Base-by-base conservation (phyloP, 2,888 invertebrate species). In the Tupiocoris notatus region DNA sequence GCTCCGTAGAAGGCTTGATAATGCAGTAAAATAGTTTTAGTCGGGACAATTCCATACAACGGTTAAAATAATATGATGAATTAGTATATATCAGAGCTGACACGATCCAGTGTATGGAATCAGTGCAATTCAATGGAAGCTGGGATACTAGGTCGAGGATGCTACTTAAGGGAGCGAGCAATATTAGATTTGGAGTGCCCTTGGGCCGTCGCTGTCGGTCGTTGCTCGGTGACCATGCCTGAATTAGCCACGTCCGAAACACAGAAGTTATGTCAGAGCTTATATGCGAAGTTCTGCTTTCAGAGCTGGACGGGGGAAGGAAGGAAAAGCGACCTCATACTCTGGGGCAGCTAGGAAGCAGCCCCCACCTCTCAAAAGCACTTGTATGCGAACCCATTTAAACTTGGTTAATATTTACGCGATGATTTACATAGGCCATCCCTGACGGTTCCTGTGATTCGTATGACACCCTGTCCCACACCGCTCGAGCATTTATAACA, bases 351-450 rank as follows among this genome's bases (percentile, higher is more conserved):
- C 39, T 39, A 39, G 39, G 12, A 12, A 12, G 39, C 39, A 39
- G 12, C 39, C 12, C 39, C 39, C 39, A 12, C 6, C 39, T 2
- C 1, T 17, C 25, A 12, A 17, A 3, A 17, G 12, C 7, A 25
- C 65, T 39, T 25, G 12, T 24, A 20, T 18, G 65, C 24, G 54
- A 39, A 65, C 25, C 65, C 65, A 65, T 65, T 65, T 39, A 65
- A 65, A 65, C 65, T 65, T 65, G 54, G 65, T 65, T 39, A 65
- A 65, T 65, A 64, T 65, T 65, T 65, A 65, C 65, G 25, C 54
- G 39, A 65, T 65, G 65, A 65, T 65, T 65, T 65, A 65, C 65
- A 65, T 65, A 65, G 65, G 65, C 12, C 65, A 7, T 39, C 12
- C 12, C 39, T 3, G 39, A 39, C 39, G 12, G 39, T 7, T 39